A percentile compares a stretch with the other conserved stretches of the same genome.
phyloP scores from a whole-genome alignment of 2,888 invertebrate genomes.

The Troilus luridus region DNA sequence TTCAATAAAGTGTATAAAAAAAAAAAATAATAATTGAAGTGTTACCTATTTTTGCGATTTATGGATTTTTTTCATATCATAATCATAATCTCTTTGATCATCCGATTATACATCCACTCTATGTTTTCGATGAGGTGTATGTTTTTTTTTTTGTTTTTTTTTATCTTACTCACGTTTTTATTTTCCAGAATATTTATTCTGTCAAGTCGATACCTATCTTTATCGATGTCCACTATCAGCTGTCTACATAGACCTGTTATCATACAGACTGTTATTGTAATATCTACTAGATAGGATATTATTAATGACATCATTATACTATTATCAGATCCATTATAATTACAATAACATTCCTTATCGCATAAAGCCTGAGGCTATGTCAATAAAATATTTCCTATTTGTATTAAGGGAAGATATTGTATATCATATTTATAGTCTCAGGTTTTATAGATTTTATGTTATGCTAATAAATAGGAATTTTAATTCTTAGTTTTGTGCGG shows the following conservation, averaged over 20 bases:
- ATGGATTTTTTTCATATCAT: too few species aligned
- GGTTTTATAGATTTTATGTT: too few species aligned
- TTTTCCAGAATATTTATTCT: background rate
- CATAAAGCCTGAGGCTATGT: background rate
- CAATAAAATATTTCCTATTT: background rate
- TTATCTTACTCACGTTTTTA: background rate
- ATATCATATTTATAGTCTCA: too few species aligned
- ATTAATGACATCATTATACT: background rate
- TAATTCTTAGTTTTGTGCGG: too few species aligned
- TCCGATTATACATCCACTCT: too few species aligned
- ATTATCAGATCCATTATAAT: background rate
- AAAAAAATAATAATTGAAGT: too few species aligned
- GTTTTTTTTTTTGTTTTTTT: background rate
- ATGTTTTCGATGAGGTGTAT: too few species aligned
- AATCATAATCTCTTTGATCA: too few species aligned
- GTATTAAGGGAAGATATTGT: too few species aligned
- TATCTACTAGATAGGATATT: background rate
- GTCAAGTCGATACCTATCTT: background rate
- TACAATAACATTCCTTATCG: background rate
- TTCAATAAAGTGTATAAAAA: too few species aligned
- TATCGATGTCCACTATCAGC: background rate
- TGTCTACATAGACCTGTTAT: background rate
- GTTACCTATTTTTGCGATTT: too few species aligned
- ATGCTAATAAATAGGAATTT: too few species aligned
- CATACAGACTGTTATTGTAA: background rate